Percentiles rank a stretch among this genome's conserved stretches.
These are phyloP conservation scores for Nicator chloris DNA, from an alignment of 2,113 vertebrate species.

Conservation along the genomic window DNA sequence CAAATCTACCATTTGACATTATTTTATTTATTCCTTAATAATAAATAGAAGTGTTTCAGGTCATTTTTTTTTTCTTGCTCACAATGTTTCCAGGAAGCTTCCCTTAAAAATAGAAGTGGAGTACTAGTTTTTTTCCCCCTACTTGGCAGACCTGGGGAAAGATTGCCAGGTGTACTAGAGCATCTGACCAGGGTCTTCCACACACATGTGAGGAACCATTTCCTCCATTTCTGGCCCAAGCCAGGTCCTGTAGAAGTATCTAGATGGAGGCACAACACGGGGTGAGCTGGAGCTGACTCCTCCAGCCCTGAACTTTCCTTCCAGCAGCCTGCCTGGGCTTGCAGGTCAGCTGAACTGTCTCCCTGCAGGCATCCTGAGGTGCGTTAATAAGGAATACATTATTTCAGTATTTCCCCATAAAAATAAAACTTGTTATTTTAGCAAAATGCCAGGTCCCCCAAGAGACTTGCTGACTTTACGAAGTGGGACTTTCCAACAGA, in stretches of 20 bases:
- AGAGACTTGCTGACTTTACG: not conserved
- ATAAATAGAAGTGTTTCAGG: not conserved
- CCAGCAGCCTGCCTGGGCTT: not conserved
- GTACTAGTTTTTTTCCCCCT: not conserved
- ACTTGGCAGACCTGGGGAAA: not conserved
- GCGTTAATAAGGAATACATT: not conserved
- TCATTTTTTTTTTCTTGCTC: not conserved
- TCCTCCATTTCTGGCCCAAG: not conserved
- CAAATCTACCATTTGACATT: not conserved
- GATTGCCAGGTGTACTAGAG: not conserved
- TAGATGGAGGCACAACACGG: not conserved
- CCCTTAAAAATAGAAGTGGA: not conserved
- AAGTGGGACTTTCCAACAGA: not conserved
- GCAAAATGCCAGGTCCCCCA: not conserved
- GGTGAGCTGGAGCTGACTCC: not conserved
- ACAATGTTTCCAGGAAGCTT: not conserved
- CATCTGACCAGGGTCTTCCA: not conserved
- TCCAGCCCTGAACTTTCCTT: not conserved
- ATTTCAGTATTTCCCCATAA: not conserved
- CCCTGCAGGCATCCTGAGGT: not conserved
- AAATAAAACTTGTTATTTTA: not conserved
- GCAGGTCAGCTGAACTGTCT: not conserved
- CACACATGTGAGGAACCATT: not conserved
- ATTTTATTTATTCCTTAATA: not conserved
- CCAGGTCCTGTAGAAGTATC: not conserved